Base-by-base conservation (phyloP, 1,140 invertebrate species). In the Coptotermes formosanus region DNA sequence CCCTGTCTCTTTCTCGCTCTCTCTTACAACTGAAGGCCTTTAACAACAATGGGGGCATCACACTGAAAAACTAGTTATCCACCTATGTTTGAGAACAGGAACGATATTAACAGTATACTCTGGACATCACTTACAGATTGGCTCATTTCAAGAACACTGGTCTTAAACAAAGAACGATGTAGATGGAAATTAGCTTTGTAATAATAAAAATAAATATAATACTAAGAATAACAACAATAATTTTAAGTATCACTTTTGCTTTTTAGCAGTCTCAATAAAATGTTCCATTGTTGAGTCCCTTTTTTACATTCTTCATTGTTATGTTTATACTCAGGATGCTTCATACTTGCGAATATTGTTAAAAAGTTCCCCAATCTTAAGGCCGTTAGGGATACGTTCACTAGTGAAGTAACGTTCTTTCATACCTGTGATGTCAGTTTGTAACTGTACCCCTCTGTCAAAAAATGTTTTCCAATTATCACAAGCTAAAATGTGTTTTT, bases 261-360 rank as follows among this genome's bases (percentile, higher is more conserved):
- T 75, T 30, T 30, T 75, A 30, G 25, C 25, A 30, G n/a, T 75
- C 64, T 75, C 64, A 75, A 75, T 75, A 75, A 30, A 75, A 75
- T n/a, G 30, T 75, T 75, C 64, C 64, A 75, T 75, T 30, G 64
- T 75, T 75, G 64, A 75, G 64, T 75, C 64, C 64, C 64, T 75
- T 75, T 75, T 55, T 4, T 75, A 64, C 19, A n/a, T 75, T 30
- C 25, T 75, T 75, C 64, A 75, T 75, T 75, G 64, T 75, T 75
- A 75, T 30, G n/a, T 75, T 75, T 75, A 75, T 75, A 75, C 64
- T 75, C 6, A 75, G n/a, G n/a, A 75, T 30, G 64, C 25, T 75
- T n/a, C 25, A 3, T 30, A 30, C 25, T 30, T 75, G 64, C n/a
- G 3, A 75, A 3, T 75, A 14, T 75, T n/a, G n/a, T 9, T n/a